These are phyloP conservation scores for Catagonus wagneri DNA, from an alignment of 2,113 vertebrate species.

Conservation along the genomic window DNA sequence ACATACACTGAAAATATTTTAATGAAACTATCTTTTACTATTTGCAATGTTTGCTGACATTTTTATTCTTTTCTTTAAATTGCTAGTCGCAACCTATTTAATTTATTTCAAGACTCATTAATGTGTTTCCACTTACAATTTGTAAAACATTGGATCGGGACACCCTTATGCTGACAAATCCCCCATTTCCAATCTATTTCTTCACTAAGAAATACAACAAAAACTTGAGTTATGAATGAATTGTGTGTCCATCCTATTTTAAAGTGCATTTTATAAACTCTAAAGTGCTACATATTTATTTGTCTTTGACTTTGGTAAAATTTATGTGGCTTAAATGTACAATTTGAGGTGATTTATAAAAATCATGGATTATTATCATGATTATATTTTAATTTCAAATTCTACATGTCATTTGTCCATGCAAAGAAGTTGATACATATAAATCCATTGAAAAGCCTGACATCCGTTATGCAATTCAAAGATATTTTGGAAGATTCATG, in stretches of 20 bases:
- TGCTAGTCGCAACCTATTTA: neutral
- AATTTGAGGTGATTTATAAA: neutral
- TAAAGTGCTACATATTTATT: neutral
- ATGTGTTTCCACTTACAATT: neutral
- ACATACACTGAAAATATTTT: neutral
- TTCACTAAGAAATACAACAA: neutral
- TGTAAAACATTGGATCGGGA: neutral
- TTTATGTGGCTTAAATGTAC: neutral
- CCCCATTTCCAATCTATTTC: neutral
- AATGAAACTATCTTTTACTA: neutral
- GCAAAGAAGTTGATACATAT: neutral
- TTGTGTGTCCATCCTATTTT: neutral
- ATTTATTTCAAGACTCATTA: neutral
- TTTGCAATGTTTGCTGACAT: neutral
- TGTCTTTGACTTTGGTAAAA: neutral
- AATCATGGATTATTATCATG: neutral
- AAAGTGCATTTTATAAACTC: neutral
- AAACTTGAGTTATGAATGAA: neutral
- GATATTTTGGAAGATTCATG: conserved; percentile 3
- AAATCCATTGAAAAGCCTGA: neutral
- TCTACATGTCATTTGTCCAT: neutral
- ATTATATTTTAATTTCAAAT: conserved; percentile 9
- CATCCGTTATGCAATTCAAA: neutral
- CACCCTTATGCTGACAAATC: neutral
- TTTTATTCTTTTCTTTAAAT: neutral